phyloP scores from a whole-genome alignment of 2,113 vertebrate species.

The Lates calcarifer region DNA sequence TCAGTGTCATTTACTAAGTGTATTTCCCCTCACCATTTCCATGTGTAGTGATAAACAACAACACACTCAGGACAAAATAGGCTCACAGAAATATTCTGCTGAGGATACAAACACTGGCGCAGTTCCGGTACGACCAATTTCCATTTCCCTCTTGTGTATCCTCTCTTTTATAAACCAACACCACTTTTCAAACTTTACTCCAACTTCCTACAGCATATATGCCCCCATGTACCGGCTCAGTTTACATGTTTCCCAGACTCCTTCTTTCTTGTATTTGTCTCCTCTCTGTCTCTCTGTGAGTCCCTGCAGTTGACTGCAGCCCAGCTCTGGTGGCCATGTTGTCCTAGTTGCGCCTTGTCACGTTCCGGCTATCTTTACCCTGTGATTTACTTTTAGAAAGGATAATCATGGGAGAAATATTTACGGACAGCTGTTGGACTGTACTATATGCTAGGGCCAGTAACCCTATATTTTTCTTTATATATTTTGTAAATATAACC shows the following conservation, averaged over 20 bases:
- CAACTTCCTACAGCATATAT: neutral
- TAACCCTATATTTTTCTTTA: slow-evolving; percentile 98
- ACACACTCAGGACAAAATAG: slow-evolving; percentile 37
- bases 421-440: slow-evolving; percentile 95
- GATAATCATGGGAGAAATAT: slow-evolving; percentile 98
- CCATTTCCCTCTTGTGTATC: neutral
- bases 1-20: slow-evolving; percentile 37
- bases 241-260: neutral
- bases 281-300: slow-evolving; percentile 38
- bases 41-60: slow-evolving; percentile 3
- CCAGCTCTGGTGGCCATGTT: slow-evolving; percentile 81
- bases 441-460: slow-evolving; percentile 90
- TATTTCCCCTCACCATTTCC: slow-evolving; percentile 27
- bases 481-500: slow-evolving; percentile 94
- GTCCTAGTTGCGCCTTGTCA: slow-evolving; percentile 92
- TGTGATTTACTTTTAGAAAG: slow-evolving; percentile 97
- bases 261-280: slow-evolving; percentile 2
- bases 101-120: slow-evolving; percentile 6
- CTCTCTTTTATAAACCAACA: neutral
- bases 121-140: slow-evolving; percentile 26
- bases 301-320: slow-evolving; percentile 83
- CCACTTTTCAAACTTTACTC: neutral
- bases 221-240: neutral
- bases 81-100: slow-evolving; percentile 19
- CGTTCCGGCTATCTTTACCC: slow-evolving; percentile 98